Conservation (phyloP, 2,113 vertebrate genomes). For the Poicephalus gulielmi region DNA sequence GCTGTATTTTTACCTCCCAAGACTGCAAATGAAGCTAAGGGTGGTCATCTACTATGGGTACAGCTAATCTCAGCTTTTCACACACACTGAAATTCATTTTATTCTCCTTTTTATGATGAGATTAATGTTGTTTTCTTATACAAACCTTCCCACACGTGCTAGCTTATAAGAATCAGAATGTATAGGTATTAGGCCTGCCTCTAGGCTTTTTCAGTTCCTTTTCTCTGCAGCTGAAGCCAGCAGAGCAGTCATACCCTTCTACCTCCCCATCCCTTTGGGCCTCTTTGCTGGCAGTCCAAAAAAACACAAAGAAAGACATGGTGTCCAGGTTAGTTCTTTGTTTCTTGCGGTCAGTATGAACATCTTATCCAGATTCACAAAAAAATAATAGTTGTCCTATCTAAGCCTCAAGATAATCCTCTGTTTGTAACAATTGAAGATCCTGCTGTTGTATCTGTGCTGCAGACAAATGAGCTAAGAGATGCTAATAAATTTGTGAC, state of each 20-base stretch:
- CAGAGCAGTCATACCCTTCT: neutral
- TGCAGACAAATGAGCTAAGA: neutral
- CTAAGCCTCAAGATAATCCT: neutral
- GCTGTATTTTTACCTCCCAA: neutral
- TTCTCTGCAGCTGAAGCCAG: neutral
- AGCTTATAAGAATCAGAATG: neutral
- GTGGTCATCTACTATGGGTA: neutral
- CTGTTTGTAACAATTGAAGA: neutral
- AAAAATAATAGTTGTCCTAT: neutral
- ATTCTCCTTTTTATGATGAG: neutral
- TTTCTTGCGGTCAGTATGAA: neutral
- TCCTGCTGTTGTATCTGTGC: neutral
- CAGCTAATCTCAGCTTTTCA: neutral
- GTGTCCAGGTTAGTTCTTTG: neutral
- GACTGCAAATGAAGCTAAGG: neutral
- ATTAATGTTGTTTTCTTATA: neutral
- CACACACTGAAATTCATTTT: neutral
- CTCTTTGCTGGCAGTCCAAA: neutral
- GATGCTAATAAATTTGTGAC: neutral
- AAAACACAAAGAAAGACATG: neutral
- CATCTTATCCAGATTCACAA: neutral
- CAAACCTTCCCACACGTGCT: neutral
- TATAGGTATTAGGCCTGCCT: neutral
- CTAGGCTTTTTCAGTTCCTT: neutral
- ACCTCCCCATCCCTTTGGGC: neutral